These are phyloP conservation scores for Dromococcyx pavoninus DNA, from an alignment of 2,797 vertebrate species.

Conservation along the genomic window DNA sequence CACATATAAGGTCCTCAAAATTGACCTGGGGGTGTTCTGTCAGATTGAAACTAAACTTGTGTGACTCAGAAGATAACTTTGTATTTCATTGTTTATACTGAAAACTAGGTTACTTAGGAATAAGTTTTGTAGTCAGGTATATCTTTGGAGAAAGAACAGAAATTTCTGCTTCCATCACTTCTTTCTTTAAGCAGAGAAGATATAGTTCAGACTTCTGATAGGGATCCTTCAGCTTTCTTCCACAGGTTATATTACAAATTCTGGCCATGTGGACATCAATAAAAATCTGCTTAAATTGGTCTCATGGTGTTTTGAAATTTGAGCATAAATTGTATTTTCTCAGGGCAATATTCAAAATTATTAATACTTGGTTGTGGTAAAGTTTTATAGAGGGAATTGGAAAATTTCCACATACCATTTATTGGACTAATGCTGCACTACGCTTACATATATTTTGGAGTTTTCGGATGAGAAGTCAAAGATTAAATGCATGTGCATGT, in stretches of 20 bases:
- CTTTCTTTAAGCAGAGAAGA: background rate
- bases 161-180: background rate
- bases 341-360: background rate
- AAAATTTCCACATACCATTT: background rate
- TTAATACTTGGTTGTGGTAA: background rate
- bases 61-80: background rate
- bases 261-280: background rate
- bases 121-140: background rate
- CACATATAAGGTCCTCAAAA: background rate
- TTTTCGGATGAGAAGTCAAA: background rate
- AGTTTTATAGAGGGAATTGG: background rate
- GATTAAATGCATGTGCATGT: rapidly evolving
- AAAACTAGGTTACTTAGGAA: background rate
- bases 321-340: background rate
- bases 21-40: background rate
- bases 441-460: background rate
- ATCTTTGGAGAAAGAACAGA: background rate
- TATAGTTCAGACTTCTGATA: background rate
- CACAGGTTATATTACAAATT: background rate
- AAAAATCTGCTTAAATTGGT: background rate
- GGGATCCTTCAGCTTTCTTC: background rate
- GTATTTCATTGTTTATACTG: background rate
- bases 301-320: background rate
- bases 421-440: background rate
- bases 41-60: background rate